phyloP scores from a whole-genome alignment of 2,113 vertebrate species.

The Psephotus haematonotus region DNA sequence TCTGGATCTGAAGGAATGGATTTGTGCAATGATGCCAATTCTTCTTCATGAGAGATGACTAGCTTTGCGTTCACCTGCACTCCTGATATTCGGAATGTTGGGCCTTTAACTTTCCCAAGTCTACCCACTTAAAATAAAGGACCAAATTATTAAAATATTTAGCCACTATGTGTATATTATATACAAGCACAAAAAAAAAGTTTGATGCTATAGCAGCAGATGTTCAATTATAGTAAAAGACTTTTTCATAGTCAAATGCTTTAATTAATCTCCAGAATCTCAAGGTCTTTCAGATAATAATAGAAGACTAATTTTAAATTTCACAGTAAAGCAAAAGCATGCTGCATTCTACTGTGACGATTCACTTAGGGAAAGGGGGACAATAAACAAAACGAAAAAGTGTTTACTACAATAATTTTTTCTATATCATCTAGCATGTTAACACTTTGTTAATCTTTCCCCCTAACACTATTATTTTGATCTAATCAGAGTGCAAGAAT shows the following conservation, averaged over 20 bases:
- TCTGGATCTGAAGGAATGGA: conserved; percentile 96
- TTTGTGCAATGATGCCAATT: conserved; percentile 92
- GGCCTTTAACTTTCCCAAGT: conserved; percentile 95
- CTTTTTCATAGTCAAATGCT: neutral
- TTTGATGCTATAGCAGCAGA: neutral
- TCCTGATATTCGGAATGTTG: conserved; percentile 97
- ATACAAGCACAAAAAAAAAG: conserved; percentile 1
- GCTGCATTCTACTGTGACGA: neutral
- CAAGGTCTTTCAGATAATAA: neutral
- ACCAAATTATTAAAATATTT: neutral
- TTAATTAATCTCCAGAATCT: conserved; percentile 2
- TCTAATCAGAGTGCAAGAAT: neutral
- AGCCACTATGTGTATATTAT: neutral
- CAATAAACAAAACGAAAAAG: neutral
- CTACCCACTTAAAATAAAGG: conserved; percentile 84
- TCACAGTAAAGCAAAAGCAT: neutral
- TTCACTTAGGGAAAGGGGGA: neutral
- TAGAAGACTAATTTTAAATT: neutral
- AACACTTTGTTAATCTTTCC: conserved; percentile 1
- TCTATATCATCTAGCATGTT: neutral
- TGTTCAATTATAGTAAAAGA: neutral
- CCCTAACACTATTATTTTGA: neutral
- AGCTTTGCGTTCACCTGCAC: conserved; percentile 98
- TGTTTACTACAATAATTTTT: neutral
- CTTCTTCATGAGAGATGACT: conserved; percentile 97